Conservation (phyloP, 2,113 vertebrate genomes). For the Gavia stellata region DNA sequence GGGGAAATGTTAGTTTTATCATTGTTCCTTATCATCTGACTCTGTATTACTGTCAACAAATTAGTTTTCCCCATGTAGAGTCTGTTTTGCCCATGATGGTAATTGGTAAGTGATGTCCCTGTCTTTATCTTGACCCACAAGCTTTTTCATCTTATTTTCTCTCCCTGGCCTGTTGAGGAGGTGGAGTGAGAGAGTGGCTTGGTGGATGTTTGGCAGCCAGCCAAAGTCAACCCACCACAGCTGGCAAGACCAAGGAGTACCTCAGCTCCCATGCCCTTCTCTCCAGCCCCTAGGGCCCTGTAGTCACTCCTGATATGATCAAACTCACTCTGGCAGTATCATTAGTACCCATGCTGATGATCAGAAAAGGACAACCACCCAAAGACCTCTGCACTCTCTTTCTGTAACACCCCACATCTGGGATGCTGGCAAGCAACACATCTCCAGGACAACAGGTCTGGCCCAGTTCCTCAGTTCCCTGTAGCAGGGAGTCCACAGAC, state of each 20-base stretch:
- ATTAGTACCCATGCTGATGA: not conserved
- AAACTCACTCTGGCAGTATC: not conserved
- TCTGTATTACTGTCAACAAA: not conserved
- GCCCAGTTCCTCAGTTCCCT: not conserved
- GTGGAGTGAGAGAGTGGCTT: accelerated
- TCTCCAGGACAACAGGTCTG: not conserved
- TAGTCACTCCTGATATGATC: not conserved
- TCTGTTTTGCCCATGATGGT: not conserved
- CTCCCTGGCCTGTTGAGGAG: not conserved
- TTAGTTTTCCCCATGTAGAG: not conserved
- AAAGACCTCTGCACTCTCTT: not conserved
- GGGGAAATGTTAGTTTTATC: not conserved
- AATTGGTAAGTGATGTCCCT: not conserved
- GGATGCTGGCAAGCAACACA: not conserved
- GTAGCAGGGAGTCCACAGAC: not conserved
- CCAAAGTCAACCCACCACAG: not conserved
- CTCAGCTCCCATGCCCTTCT: not conserved
- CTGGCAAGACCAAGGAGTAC: not conserved
- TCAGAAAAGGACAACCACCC: not conserved
- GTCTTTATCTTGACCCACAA: not conserved
- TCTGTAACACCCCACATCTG: not conserved
- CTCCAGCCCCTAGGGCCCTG: not conserved
- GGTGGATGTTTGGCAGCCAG: not conserved
- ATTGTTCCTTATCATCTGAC: not conserved
- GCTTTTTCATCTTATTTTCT: not conserved